phyloP scores from a whole-genome alignment of 2,797 vertebrate genomes.

The Esox lucius region DNA sequence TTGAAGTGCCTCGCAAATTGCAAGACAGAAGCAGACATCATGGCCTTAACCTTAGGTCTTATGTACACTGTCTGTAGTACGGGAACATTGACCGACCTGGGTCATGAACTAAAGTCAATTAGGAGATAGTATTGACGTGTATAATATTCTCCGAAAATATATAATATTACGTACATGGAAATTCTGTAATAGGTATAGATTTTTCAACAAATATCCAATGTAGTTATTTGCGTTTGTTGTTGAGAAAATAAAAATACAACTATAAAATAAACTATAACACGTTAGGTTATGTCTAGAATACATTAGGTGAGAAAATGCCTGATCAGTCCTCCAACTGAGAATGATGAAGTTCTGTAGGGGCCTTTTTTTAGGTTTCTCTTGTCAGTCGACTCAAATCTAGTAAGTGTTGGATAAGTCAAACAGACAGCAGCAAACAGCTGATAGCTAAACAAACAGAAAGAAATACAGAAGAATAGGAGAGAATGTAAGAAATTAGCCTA shows the following conservation, averaged over 20 bases:
- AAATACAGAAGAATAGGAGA: neutral
- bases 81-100: neutral
- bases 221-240: no score
- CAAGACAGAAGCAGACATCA: conserved; percentile 20
- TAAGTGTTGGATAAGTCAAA: neutral
- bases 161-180: no score
- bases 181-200: no score
- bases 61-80: conserved; percentile 4
- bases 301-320: neutral
- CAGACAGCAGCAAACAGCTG: neutral
- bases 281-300: no score
- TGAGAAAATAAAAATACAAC: no score
- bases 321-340: neutral
- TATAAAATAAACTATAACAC: no score
- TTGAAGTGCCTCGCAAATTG: conserved; percentile 48
- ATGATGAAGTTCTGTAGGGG: neutral
- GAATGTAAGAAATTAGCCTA: neutral
- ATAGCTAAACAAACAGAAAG: neutral
- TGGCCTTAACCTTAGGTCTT: conserved; percentile 18
- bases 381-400: neutral
- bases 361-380: neutral
- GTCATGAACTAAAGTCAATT: neutral
- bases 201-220: no score
- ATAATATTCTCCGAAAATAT: no score
- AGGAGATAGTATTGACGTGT: neutral